Conservation (phyloP, 2,113 vertebrate species). For the Lasiurus borealis region DNA sequence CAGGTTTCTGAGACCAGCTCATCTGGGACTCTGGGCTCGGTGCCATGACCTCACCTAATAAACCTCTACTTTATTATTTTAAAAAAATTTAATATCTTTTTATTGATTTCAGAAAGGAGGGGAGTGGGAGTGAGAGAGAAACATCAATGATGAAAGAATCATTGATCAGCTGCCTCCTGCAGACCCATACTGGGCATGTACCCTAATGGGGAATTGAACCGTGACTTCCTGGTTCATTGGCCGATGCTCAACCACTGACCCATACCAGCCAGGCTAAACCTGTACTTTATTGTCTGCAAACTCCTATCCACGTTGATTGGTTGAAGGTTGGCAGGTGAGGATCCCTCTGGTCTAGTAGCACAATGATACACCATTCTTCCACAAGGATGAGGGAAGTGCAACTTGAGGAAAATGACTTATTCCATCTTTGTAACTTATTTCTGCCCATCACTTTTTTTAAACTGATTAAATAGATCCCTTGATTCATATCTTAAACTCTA, state of each 20-base stretch:
- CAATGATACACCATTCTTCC: slow-evolving; percentile 7
- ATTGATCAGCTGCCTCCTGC: no score
- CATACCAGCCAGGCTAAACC: neutral
- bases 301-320: neutral
- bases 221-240: no score
- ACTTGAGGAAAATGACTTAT: neutral
- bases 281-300: neutral
- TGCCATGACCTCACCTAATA: neutral
- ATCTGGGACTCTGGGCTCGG: neutral
- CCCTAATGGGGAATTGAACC: no score
- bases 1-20: neutral
- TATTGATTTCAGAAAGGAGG: no score
- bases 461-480: neutral
- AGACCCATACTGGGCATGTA: no score
- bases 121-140: no score
- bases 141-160: no score
- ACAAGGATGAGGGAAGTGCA: neutral
- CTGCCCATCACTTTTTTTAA: neutral
- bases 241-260: no score
- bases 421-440: neutral
- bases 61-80: neutral
- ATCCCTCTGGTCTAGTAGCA: neutral
- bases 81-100: no score
- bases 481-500: slow-evolving; percentile 50
- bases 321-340: neutral